These are phyloP conservation scores for Drosophila pectinifera DNA, from an alignment of 1,140 invertebrate species.

Conservation along the genomic window DNA sequence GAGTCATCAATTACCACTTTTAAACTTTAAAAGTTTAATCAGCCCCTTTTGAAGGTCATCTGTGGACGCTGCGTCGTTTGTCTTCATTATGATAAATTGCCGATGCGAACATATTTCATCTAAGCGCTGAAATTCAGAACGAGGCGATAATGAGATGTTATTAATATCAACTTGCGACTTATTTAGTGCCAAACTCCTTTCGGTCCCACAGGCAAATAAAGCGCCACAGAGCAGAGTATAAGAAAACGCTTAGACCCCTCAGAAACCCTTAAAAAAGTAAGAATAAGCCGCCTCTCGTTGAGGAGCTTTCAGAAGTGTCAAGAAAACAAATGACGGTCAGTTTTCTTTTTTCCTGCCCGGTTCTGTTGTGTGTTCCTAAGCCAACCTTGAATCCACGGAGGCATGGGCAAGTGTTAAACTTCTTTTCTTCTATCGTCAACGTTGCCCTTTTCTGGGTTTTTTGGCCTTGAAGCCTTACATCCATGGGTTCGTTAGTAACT, in stretches of 20 bases:
- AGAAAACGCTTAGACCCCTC: slow-evolving; percentile 42
- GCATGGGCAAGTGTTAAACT: slow-evolving; percentile 66
- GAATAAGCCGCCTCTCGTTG: slow-evolving; percentile 59
- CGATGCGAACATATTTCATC: slow-evolving; percentile 66
- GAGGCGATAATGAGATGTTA: slow-evolving; percentile 78
- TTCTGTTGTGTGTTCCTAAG: slow-evolving; percentile 34
- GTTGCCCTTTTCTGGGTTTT: slow-evolving; percentile 17
- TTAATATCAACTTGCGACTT: slow-evolving; percentile 81
- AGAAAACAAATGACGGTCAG: slow-evolving; percentile 81
- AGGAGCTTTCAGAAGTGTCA: slow-evolving; percentile 75
- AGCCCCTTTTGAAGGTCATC: slow-evolving; percentile 41
- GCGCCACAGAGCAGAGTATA: slow-evolving; percentile 15
- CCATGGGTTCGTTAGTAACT: slow-evolving; percentile 58
- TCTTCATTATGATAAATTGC: slow-evolving; percentile 77
- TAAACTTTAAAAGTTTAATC: slow-evolving; percentile 18
- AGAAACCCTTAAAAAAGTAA: slow-evolving; percentile 44
- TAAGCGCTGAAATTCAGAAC: slow-evolving; percentile 65
- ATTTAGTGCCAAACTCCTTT: slow-evolving; percentile 69
- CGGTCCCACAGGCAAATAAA: slow-evolving; percentile 36
- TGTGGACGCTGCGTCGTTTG: slow-evolving; percentile 29
- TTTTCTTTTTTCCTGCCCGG: slow-evolving; percentile 39
- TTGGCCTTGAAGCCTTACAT: slow-evolving; percentile 27
- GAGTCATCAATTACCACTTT: slow-evolving; percentile 52
- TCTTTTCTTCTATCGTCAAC: slow-evolving; percentile 50
- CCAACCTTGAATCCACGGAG: slow-evolving; percentile 40